phyloP scores from a whole-genome alignment of 2,888 invertebrate species.

The Pyrochroa serraticornis region DNA sequence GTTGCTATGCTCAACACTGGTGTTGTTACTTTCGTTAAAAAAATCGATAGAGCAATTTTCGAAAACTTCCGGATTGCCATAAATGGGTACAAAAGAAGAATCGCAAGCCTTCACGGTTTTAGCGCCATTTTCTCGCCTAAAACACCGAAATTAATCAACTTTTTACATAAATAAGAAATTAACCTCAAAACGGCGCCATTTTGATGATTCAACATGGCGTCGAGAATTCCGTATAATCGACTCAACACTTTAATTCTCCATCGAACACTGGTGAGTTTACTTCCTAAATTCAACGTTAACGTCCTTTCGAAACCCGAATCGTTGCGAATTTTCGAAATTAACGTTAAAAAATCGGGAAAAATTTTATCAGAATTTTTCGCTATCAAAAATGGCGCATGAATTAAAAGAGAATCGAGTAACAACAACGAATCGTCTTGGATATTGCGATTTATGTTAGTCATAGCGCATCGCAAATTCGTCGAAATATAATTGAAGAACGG shows the following conservation, averaged over 20 bases:
- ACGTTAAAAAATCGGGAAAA: conserved; percentile 79
- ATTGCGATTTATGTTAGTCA: conserved; percentile 83
- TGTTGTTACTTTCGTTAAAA: conserved; percentile 11
- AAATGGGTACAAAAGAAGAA: conserved; percentile 28
- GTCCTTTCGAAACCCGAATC: conserved; percentile 72
- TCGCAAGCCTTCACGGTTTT: conserved; percentile 19
- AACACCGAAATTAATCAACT: background rate
- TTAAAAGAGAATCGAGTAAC: conserved; percentile 77
- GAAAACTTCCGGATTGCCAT: conserved; percentile 28
- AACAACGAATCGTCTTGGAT: conserved; percentile 85
- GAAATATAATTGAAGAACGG: conserved; percentile 81
- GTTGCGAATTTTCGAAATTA: conserved; percentile 77
- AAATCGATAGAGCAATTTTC: conserved; percentile 16
- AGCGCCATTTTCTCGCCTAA: background rate
- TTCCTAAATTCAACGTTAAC: conserved; percentile 71
- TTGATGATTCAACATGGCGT: conserved; percentile 40
- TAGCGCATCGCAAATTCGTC: conserved; percentile 83
- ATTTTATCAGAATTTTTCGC: conserved; percentile 72
- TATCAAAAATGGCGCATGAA: conserved; percentile 69
- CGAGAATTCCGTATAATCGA: conserved; percentile 70
- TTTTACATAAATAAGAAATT: background rate
- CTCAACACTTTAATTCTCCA: conserved; percentile 80
- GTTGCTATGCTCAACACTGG: background rate
- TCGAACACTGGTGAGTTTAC: conserved; percentile 75
- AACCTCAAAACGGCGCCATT: background rate